Base-by-base conservation (phyloP, 2,113 vertebrate species). In the Ceyx melanurus region DNA sequence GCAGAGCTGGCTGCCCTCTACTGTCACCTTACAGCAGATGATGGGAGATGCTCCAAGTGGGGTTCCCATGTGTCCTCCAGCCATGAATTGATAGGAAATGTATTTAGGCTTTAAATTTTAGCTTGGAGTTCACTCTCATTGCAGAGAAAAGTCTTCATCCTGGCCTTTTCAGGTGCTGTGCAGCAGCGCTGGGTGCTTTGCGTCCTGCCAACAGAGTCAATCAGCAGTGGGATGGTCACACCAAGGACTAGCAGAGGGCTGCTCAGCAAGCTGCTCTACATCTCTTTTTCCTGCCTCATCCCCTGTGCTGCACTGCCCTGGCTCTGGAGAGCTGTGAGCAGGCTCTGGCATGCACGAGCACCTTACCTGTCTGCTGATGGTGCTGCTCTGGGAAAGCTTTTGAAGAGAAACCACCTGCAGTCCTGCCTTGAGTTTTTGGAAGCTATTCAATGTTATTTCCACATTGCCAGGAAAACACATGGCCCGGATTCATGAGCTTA, bases 391-490 rank as follows among this genome's bases (percentile, higher is more conserved):
- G 72, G 48, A 93, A 88, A 78, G 43, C 40, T 77, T 94, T 94
- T 86, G 65, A 71, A 67, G 48, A 88, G 81, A 95, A 95, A 91
- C 60, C 75, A 95, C 88, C 21, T 92, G 74, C 56, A 67, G n/a
- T 75, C 51, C 75, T 81, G 73, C 61, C 40, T 71, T 78, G 31
- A 9, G 53, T 87, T 97, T 92, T 94, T 95, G 91, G 93, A 97
- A 93, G 11, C 46, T 64, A 6, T 77, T 90, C 83, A 56, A 58
- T 75, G 56, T 88, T 65, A 78, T 90, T 75, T 95, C 90, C 76
- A 87, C 94, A 75, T 51, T 76, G 66, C 88, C 86, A 86, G 77
- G 92, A 95, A 91, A 93, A 76, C 87, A 97, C 90, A 93, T 84
- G 84, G 93, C 92, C 93, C 77, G 62, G 82, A 89, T 26, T 67